Base-by-base conservation (phyloP, 2,888 invertebrate species). In the Agonopterix arenella region DNA sequence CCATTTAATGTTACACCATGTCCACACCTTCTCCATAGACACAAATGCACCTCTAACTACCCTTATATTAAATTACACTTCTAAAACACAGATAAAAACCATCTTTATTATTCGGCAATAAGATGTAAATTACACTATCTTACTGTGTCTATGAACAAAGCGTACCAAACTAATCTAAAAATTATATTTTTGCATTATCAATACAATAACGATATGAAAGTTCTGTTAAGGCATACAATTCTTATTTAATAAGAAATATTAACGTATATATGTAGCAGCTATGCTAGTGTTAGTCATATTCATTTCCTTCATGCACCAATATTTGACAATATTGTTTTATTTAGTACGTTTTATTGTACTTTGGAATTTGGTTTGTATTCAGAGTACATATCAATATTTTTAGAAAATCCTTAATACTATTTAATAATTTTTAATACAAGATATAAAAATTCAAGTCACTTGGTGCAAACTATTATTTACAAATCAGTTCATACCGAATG, bases 201-300 rank as follows among this genome's bases (percentile, higher is more conserved):
- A 84, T 81, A 84, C 83, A 84, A 84, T 84, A 85, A 88, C 84
- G 88, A 86, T 88, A 89, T 86, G 88, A 83, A 64, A 68, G 80
- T 81, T 76, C 76, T 71, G 73, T 73, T 85, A 89, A 89, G 88
- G 88, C 88, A 85, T 86, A 84, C 71, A 64, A 68, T 81, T 89
- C 86, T 86, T 86, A 88, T 89, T 84, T 73, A 11, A 88, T 88
- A 88, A 86, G 88, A 88, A 76, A 70, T 65, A 59, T 56, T 64
- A 62, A 70, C 60, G 58, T 56, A 28, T 5, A 28, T 28, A 28
- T 28, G 56, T 68, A 65, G 68, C 72, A 68, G 66, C 76, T 79
- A 78, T 52, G 56, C 56, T 58, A 54, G 47, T 57, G 16, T 56
- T 64, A 60, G 61, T 61, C 62, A 40, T n/a, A 38, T 40, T 9